Conservation (phyloP, 2,113 vertebrate species). For the Cricetomys ansorgei region DNA sequence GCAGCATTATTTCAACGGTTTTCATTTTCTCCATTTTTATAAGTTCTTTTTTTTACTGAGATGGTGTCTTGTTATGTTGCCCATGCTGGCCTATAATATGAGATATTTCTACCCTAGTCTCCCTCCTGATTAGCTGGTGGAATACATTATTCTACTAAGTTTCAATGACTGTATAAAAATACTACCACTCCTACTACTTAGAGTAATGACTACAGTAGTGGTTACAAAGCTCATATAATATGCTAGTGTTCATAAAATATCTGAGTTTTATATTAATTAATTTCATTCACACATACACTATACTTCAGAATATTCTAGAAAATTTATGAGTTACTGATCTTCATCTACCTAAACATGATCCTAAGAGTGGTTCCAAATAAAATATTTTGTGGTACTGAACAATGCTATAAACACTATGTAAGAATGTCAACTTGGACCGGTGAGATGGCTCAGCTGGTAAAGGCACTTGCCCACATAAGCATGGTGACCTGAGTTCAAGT, state of each 20-base stretch:
- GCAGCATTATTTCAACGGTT: slow-evolving; percentile 25
- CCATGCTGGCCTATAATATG: not conserved
- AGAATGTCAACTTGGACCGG: not conserved
- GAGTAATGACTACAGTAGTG: not conserved
- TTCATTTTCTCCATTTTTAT: not conserved
- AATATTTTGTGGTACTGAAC: slow-evolving; percentile 27
- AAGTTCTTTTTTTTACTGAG: not conserved
- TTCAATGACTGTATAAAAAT: slow-evolving; percentile 47
- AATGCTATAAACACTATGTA: not conserved
- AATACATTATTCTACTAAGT: not conserved
- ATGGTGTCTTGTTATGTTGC: not conserved
- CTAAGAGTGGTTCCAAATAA: not conserved
- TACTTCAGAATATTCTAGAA: not conserved
- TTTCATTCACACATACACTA: not conserved
- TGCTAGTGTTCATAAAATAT: not conserved
- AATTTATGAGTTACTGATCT: not conserved
- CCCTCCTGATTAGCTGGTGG: not conserved
- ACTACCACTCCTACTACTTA: not conserved
- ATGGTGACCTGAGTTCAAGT: not conserved
- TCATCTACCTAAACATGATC: not conserved
- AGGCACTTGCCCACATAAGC: not conserved
- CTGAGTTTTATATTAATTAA: not conserved
- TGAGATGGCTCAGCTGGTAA: not conserved
- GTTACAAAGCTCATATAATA: not conserved
- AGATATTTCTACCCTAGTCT: not conserved